Conservation (phyloP, 2,888 invertebrate genomes). For the Rhorus exstirpatorius region DNA sequence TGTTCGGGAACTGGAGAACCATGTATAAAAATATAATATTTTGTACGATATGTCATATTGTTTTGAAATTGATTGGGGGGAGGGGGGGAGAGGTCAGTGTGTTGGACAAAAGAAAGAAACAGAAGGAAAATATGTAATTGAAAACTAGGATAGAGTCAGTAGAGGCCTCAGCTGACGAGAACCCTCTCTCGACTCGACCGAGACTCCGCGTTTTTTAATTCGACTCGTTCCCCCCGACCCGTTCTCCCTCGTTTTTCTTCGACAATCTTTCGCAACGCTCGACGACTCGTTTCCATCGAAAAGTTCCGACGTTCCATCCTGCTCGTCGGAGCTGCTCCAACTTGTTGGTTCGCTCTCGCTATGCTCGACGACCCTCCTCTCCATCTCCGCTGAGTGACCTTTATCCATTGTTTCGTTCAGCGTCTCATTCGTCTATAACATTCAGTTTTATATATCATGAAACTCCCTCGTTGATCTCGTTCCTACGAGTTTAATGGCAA, state of each 20-base stretch:
- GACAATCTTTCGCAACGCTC: slow-evolving; percentile 48
- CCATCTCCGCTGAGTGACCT: slow-evolving; percentile 1
- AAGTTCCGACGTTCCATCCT: slow-evolving; percentile 54
- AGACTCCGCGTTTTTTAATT: slow-evolving; percentile 46
- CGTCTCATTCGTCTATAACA: slow-evolving; percentile 42
- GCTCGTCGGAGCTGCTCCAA: slow-evolving; percentile 81
- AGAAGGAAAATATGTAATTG: slow-evolving; percentile 24
- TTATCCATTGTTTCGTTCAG: slow-evolving; percentile 3
- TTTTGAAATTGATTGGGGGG: slow-evolving; percentile 49
- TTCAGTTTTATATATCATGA: slow-evolving; percentile 25
- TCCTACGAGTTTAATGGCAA: too few relatives aligned
- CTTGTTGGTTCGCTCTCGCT: slow-evolving; percentile 75
- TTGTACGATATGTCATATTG: slow-evolving; percentile 81
- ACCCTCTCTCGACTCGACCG: slow-evolving; percentile 77
- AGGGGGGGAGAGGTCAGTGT: slow-evolving; percentile 7
- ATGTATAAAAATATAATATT: slow-evolving; percentile 82
- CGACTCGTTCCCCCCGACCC: slow-evolving; percentile 58
- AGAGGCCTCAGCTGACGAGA: slow-evolving; percentile 80
- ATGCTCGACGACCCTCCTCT: slow-evolving; percentile 58
- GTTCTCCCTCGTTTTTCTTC: slow-evolving; percentile 64
- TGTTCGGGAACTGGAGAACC: slow-evolving; percentile 15
- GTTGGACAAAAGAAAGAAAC: slow-evolving; percentile 1
- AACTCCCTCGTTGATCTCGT: not conserved
- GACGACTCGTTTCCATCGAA: slow-evolving; percentile 43
- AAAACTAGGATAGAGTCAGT: slow-evolving; percentile 76